phyloP scores from a whole-genome alignment of 35 echinoderm and acorn worm species.

The Lytechinus pictus region DNA sequence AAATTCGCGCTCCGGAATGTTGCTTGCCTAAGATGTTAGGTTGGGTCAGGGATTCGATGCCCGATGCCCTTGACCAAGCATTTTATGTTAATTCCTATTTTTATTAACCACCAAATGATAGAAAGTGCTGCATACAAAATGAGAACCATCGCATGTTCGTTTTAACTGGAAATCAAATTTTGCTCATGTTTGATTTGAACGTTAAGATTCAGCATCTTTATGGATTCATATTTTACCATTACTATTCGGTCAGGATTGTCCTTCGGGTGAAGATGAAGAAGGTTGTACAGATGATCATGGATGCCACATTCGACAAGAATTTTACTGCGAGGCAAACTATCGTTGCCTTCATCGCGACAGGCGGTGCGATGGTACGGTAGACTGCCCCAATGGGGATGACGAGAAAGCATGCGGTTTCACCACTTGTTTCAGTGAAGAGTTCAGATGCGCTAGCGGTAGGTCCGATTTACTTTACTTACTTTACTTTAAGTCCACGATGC shows the following conservation, averaged over 20 bases:
- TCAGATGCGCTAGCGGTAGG: slow-evolving; percentile 5
- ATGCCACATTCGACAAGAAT: slow-evolving; percentile 26
- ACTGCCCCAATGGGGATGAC: slow-evolving; percentile 22
- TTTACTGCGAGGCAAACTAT: neutral
- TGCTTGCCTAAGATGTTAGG: too few relatives aligned
- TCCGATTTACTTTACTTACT: neutral
- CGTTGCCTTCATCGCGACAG: neutral
- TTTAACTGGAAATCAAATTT: too few relatives aligned
- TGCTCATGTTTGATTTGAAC: too few relatives aligned
- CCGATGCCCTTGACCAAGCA: too few relatives aligned
- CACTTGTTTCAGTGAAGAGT: neutral
- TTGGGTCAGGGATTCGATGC: too few relatives aligned
- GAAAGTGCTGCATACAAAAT: too few relatives aligned
- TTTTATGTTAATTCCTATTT: too few relatives aligned
- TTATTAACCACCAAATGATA: too few relatives aligned
- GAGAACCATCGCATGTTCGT: too few relatives aligned
- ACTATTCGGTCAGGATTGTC: neutral
- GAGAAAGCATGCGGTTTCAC: slow-evolving; percentile 33
- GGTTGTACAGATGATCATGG: neutral
- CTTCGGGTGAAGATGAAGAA: neutral
- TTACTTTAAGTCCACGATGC: too few relatives aligned
- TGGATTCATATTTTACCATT: neutral
- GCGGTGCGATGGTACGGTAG: neutral
- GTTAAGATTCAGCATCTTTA: too few relatives aligned
- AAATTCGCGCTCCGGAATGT: too few relatives aligned